phyloP scores from a whole-genome alignment of 37 sponge, comb jelly and placozoan genomes.

The Diacarnus erythraeanus region DNA sequence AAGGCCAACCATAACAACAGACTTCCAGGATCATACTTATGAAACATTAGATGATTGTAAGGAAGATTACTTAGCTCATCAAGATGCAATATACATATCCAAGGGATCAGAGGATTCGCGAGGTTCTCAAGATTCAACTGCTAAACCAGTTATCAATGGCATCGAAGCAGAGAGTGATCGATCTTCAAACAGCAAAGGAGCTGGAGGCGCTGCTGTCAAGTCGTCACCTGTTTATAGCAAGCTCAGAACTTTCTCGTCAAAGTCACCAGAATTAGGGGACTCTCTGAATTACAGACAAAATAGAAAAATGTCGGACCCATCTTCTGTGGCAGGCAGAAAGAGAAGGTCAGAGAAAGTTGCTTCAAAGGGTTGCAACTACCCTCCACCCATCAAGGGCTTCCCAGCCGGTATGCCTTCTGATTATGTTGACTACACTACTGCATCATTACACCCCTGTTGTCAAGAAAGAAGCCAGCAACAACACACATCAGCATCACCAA shows the following conservation, averaged over 20 bases:
- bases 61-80: constrained; percentile 17
- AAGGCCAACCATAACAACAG: neutral
- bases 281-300: constrained; percentile 1
- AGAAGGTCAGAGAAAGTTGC: constrained; percentile 22
- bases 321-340: neutral
- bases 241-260: neutral
- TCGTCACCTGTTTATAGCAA: too few relatives aligned
- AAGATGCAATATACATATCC: constrained; percentile 17
- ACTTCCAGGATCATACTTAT: constrained; percentile 37
- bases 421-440: constrained; percentile 8
- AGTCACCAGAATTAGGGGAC: neutral
- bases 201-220: neutral
- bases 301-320: constrained; percentile 6
- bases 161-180: constrained; percentile 16
- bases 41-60: constrained; percentile 51
- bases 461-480: neutral
- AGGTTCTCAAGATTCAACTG: constrained; percentile 1
- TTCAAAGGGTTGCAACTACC: neutral
- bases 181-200: neutral
- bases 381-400: constrained; percentile 19
- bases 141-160: neutral
- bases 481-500: neutral
- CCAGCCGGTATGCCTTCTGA: constrained; percentile 14
- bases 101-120: constrained; percentile 18
- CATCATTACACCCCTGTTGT: neutral